A percentile compares a stretch with the other conserved stretches of the same genome.
Conservation (phyloP, 2,888 invertebrate species). For the Pterostichus madidus region DNA sequence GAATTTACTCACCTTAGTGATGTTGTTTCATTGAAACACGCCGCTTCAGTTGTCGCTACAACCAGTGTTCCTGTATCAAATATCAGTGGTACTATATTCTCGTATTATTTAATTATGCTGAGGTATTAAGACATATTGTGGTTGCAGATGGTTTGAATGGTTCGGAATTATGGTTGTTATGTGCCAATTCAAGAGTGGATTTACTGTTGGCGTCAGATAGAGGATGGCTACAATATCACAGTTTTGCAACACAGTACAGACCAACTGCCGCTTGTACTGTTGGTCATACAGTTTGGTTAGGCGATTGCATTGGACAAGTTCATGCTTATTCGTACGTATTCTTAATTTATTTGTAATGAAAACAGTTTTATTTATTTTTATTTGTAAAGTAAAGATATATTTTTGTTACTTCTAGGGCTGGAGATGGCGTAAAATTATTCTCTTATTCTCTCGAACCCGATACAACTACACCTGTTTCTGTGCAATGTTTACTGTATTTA, state of each 20-base stretch:
- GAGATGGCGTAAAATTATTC: slow-evolving; percentile 81
- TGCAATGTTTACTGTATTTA: slow-evolving; percentile 79
- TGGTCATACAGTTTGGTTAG: slow-evolving; percentile 91
- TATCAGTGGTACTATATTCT: slow-evolving; percentile 76
- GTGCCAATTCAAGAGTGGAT: slow-evolving; percentile 83
- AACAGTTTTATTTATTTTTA: slow-evolving; percentile 68
- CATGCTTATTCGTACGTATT: slow-evolving; percentile 87
- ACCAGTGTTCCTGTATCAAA: slow-evolving; percentile 78
- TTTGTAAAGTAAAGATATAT: background rate
- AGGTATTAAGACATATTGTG: background rate
- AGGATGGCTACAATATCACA: slow-evolving; percentile 83
- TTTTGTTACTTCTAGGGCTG: slow-evolving; percentile 75
- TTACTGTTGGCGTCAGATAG: slow-evolving; percentile 78
- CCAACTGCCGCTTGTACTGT: slow-evolving; percentile 88
- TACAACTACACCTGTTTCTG: slow-evolving; percentile 83
- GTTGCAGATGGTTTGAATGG: slow-evolving; percentile 77
- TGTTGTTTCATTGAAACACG: slow-evolving; percentile 86
- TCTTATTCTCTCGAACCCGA: slow-evolving; percentile 85
- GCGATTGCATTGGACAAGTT: slow-evolving; percentile 91
- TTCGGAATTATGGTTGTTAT: slow-evolving; percentile 88
- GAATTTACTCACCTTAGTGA: slow-evolving; percentile 95
- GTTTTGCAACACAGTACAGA: slow-evolving; percentile 79
- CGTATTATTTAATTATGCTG: background rate
- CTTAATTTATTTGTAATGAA: slow-evolving; percentile 35
- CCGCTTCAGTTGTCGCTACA: slow-evolving; percentile 83